These are phyloP conservation scores for Lamellibrachia satsuma DNA, from an alignment of 2,888 invertebrate genomes.

Conservation along the genomic window DNA sequence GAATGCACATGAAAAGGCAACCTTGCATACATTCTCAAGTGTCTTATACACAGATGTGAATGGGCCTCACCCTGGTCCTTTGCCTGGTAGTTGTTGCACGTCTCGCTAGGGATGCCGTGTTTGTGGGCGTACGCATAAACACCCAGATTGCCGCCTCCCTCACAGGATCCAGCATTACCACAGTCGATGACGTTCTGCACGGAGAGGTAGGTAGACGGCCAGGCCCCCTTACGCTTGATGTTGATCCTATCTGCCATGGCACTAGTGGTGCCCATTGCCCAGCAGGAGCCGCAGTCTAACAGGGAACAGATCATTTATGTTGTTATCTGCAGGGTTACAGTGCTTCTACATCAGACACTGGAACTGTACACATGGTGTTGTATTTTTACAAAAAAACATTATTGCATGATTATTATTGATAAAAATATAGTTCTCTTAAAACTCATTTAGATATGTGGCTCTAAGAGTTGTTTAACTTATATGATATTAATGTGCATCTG, in stretches of 20 bases:
- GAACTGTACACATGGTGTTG: too few relatives aligned
- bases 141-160: constrained; percentile 58
- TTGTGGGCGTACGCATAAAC: constrained; percentile 67
- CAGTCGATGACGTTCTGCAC: constrained; percentile 68
- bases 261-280: constrained; percentile 68
- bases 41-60: not conserved
- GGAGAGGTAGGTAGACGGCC: constrained; percentile 67
- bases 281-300: constrained; percentile 68
- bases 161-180: constrained; percentile 66
- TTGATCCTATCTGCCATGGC: constrained; percentile 68
- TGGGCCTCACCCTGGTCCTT: constrained; percentile 62
- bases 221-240: constrained; percentile 66
- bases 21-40: not conserved
- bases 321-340: not conserved
- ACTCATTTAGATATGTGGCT: too few relatives aligned
- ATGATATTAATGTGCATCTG: not conserved
- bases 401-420: too few relatives aligned
- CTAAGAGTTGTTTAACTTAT: too few relatives aligned
- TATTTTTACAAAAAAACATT: too few relatives aligned
- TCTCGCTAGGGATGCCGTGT: constrained; percentile 68
- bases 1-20: too few relatives aligned
- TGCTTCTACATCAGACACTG: not conserved
- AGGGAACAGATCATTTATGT: not conserved
- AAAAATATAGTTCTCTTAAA: too few relatives aligned
- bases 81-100: constrained; percentile 70